Conservation (phyloP, 1,140 invertebrate genomes). For the Hycleus phaleratus region DNA sequence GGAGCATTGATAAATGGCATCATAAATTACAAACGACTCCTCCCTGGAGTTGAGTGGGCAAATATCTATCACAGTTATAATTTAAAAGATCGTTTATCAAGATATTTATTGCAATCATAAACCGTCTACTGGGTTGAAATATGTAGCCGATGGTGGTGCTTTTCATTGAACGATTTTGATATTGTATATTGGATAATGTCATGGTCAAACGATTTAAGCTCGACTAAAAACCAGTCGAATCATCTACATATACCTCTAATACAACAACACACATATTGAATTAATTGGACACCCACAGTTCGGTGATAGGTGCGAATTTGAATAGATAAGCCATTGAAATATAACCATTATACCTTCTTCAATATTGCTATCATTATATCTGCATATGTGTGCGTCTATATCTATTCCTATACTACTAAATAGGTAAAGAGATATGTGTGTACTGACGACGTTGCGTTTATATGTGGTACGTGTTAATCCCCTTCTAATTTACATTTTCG, state of each 20-base stretch:
- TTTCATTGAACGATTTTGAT: slow-evolving; percentile 1
- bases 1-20: slow-evolving; percentile 42
- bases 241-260: no score
- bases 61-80: slow-evolving; percentile 43
- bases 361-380: slow-evolving; percentile 1
- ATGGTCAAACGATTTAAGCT: no score
- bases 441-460: no score
- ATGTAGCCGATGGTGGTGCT: slow-evolving; percentile 27
- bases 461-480: slow-evolving; percentile 4
- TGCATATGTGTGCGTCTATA: background rate
- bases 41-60: slow-evolving; percentile 41
- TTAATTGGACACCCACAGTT: slow-evolving; percentile 2
- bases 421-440: no score
- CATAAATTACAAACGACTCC: slow-evolving; percentile 40
- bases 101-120: slow-evolving; percentile 42
- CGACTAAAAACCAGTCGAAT: no score
- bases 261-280: background rate
- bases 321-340: slow-evolving; percentile 16
- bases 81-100: slow-evolving; percentile 42
- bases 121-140: slow-evolving; percentile 28
- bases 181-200: no score
- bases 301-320: slow-evolving; percentile 6
- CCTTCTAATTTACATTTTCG: slow-evolving; percentile 14
- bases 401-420: no score
- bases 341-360: background rate